Evolutionary conservation across 2,888 invertebrate species (phyloP), one percentile per base, ranked within the genome.

Genomic region (Drosophila paranaensis): DNA sequence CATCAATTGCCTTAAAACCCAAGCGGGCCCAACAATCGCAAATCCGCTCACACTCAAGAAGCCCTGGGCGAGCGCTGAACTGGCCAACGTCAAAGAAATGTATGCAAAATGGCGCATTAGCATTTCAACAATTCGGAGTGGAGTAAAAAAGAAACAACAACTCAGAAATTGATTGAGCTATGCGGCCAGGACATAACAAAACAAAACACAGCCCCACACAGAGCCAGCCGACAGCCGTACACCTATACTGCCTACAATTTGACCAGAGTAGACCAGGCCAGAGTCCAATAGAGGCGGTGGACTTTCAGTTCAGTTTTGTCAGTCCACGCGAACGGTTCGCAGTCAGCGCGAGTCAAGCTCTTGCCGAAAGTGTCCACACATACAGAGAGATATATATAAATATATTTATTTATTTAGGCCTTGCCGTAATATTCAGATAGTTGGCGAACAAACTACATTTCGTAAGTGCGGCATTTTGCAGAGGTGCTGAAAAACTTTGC

Each of bases 81-180:
- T 87, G 84, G 74, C 71, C 71, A 68, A 55, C 66, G 54, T 39
- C 60, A 68, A 72, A 65, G 75, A 75, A 84, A 85, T 85, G 77
- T 85, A 88, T 85, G 90, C 85, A 86, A 86, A 86, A 88, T 86
- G 85, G 85, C 85, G 85, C 90, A 88, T 86, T 86, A 86, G 88
- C 88, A 86, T 86, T 89, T 82, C 67, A 82, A 85, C 83, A 77
- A 89, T 83, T 83, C 72, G 58, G 25, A 55, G 53, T 54, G 37
- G 30, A 60, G 30, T 55, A 67, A 20, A 20, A 16, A 56, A 66
- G 66, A 60, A 62, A 56, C 57, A 68, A 69, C 46, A 69, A 71
- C 67, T 48, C 43, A 78, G 81, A 70, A 88, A 82, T 88, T 86
- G 83, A 86, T 83, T 89, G 84, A 79, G 82, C 65, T 75, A 61